These are phyloP conservation scores for Halichoerus grypus DNA, from an alignment of 2,113 vertebrate genomes.

Conservation along the genomic window DNA sequence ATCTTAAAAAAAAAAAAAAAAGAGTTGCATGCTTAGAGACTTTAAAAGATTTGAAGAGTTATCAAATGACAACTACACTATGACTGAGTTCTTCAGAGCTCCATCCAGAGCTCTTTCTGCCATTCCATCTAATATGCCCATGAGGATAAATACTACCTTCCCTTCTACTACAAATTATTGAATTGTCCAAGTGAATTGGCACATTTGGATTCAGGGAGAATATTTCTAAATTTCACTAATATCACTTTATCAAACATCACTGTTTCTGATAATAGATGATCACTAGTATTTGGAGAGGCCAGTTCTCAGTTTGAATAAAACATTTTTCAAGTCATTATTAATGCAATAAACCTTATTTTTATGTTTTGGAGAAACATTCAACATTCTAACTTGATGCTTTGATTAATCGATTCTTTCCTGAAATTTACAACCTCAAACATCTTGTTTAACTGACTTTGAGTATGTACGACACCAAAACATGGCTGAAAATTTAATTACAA, in stretches of 20 bases:
- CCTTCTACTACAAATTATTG: not conserved
- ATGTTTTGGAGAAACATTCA: not conserved
- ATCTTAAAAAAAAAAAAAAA: too few species aligned
- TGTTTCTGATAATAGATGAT: not conserved
- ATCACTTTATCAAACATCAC: not conserved
- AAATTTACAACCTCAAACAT: not conserved
- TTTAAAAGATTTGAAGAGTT: not conserved
- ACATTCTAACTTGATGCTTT: not conserved
- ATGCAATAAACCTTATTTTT: not conserved
- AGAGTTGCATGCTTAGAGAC: not conserved
- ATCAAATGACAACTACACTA: not conserved
- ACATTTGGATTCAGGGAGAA: not conserved
- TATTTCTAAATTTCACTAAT: constrained; percentile 1
- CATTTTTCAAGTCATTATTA: constrained; percentile 13
- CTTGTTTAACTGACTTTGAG: not conserved
- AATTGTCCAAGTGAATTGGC: not conserved
- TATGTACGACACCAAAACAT: not conserved
- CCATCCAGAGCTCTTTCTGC: not conserved
- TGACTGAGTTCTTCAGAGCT: not conserved
- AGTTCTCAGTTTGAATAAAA: constrained; percentile 9
- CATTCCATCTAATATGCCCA: not conserved
- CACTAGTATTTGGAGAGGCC: not conserved
- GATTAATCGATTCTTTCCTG: not conserved
- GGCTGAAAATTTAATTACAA: not conserved
- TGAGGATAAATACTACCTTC: not conserved